Evolutionary conservation across 2,888 invertebrate species (phyloP).

Genomic region (Lymantria monacha): DNA sequence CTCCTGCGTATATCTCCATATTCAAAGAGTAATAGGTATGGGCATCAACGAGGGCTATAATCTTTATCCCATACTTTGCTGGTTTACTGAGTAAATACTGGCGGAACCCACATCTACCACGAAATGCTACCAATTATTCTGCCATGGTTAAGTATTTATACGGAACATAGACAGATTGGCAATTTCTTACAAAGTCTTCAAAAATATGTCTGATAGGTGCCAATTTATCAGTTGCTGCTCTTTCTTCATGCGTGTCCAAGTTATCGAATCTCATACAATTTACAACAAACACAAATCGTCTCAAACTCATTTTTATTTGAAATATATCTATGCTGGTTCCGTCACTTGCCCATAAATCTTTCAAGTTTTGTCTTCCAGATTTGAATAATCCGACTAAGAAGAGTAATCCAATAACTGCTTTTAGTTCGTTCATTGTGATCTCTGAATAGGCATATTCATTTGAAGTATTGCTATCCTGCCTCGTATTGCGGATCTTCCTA

Average conservation of each 20-base stretch:
- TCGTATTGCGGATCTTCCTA: neutral
- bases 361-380: constrained; percentile 1
- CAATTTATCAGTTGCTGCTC: neutral
- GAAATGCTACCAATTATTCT: constrained; percentile 8
- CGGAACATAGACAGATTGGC: neutral
- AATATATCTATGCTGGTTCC: neutral
- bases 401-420: constrained; percentile 4
- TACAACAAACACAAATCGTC: neutral
- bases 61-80: constrained; percentile 10
- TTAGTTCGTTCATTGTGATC: constrained; percentile 1
- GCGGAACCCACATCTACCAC: constrained; percentile 11
- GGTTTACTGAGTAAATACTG: constrained; percentile 14
- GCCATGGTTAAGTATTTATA: constrained; percentile 7
- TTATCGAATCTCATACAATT: neutral
- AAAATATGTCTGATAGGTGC: neutral
- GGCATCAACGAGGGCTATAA: constrained; percentile 6
- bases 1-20: constrained; percentile 13
- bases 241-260: neutral
- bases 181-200: neutral
- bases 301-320: neutral
- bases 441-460: constrained; percentile 7
- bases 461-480: constrained; percentile 3
- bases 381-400: constrained; percentile 5
- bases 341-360: neutral
- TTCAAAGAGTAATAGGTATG: constrained; percentile 1